A percentile compares a stretch with the other conserved stretches of the same genome.
These are phyloP conservation scores for Drosophila paulistorum DNA, from an alignment of 1,140 invertebrate genomes.

Conservation along the genomic window DNA sequence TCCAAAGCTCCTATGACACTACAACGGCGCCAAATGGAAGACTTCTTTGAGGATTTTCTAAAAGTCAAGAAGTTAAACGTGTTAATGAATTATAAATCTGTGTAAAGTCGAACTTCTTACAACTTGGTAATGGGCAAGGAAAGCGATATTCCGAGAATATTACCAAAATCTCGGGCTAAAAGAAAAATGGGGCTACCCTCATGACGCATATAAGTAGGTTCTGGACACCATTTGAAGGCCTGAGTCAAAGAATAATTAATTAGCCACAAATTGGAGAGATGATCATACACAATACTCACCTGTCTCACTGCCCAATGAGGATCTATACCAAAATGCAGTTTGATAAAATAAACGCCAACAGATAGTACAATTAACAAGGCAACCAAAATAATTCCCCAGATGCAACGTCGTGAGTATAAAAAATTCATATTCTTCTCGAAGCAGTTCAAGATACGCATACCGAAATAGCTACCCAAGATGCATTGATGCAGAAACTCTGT, in stretches of 20 bases:
- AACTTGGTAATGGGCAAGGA: constrained; percentile 49
- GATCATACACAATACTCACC: constrained; percentile 32
- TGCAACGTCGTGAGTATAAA: constrained; percentile 23
- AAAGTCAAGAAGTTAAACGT: neutral
- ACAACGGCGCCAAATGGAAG: constrained; percentile 33
- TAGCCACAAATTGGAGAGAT: neutral
- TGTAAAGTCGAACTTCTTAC: constrained; percentile 40
- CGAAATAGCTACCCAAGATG: constrained; percentile 51
- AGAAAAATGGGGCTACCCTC: constrained; percentile 67
- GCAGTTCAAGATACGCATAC: constrained; percentile 28
- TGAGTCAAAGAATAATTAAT: constrained; percentile 8
- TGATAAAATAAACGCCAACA: constrained; percentile 56
- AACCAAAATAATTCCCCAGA: constrained; percentile 26
- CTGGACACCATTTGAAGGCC: constrained; percentile 79
- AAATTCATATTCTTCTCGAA: constrained; percentile 34
- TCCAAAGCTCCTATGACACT: constrained; percentile 39
- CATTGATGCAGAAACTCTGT: constrained; percentile 78
- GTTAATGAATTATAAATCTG: neutral
- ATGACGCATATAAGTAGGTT: constrained; percentile 66
- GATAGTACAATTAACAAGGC: constrained; percentile 37
- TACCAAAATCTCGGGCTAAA: constrained; percentile 66
- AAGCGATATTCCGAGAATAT: constrained; percentile 66
- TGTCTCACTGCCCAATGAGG: constrained; percentile 77
- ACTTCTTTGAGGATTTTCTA: constrained; percentile 12
- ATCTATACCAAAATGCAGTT: constrained; percentile 55